phyloP scores from a whole-genome alignment of 2,888 invertebrate species.

The Trichacis sp. region DNA sequence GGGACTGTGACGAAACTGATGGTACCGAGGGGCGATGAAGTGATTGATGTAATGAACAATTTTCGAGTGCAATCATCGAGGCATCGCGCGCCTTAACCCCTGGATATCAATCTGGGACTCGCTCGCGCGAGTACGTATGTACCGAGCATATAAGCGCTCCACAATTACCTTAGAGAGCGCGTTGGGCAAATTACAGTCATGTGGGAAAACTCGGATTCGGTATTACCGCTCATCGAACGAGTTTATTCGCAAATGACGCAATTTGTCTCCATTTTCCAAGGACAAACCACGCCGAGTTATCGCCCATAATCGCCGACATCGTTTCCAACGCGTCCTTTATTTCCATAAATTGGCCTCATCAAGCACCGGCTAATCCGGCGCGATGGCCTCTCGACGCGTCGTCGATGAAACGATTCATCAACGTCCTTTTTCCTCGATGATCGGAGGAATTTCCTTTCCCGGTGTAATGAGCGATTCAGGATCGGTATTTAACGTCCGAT shows the following conservation, averaged over 20 bases:
- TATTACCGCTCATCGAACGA: not conserved
- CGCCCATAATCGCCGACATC: not conserved
- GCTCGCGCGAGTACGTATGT: too few relatives aligned
- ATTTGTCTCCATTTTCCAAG: conserved; percentile 4
- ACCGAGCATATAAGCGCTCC: too few relatives aligned
- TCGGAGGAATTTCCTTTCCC: not conserved
- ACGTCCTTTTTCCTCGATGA: not conserved
- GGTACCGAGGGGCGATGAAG: not conserved
- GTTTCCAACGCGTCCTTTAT: not conserved
- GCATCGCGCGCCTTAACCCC: conserved; percentile 11
- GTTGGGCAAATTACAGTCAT: conserved; percentile 5
- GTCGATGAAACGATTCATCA: conserved; percentile 2
- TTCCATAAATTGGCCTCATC: conserved; percentile 2
- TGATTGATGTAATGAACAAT: conserved; percentile 6
- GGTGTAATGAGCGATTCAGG: not conserved
- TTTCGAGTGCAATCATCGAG: conserved; percentile 3
- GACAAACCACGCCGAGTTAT: not conserved
- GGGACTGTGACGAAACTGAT: not conserved
- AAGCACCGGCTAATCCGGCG: not conserved
- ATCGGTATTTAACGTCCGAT: not conserved
- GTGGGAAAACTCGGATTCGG: not conserved
- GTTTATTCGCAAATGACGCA: conserved; percentile 6
- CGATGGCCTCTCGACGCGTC: not conserved
- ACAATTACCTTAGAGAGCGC: conserved; percentile 20
- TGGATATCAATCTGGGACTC: conserved; percentile 17